A percentile compares a stretch with the other conserved stretches of the same genome.
Conservation (phyloP, 2,113 vertebrate genomes). For the Nymphicus hollandicus region DNA sequence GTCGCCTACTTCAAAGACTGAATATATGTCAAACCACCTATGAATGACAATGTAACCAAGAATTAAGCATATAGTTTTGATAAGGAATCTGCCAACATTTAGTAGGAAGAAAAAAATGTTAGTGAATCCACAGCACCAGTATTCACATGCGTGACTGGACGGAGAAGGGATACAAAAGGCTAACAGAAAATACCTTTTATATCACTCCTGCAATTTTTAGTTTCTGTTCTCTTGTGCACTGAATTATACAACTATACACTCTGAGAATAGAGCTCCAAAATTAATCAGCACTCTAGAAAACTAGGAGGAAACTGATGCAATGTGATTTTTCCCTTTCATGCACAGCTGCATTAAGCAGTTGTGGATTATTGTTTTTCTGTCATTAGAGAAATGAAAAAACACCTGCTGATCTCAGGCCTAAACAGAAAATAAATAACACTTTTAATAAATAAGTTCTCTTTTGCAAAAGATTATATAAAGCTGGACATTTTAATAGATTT, state of each 20-base stretch:
- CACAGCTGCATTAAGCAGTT: background rate
- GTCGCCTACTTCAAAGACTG: background rate
- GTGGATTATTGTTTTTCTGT: background rate
- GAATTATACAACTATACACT: background rate
- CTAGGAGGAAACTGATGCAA: background rate
- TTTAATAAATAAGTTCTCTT: background rate
- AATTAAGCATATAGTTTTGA: background rate
- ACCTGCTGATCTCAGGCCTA: background rate
- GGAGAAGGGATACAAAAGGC: background rate
- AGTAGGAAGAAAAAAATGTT: background rate
- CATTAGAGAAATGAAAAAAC: background rate
- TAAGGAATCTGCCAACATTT: background rate
- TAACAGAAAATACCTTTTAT: background rate
- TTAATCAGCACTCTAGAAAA: background rate
- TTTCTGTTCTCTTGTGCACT: background rate
- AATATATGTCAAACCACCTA: background rate
- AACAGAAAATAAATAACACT: background rate
- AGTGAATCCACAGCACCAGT: background rate
- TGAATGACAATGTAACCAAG: background rate
- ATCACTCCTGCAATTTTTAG: background rate
- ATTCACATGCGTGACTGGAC: background rate
- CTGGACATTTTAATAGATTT: background rate
- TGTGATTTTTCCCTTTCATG: background rate
- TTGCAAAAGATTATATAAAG: background rate
- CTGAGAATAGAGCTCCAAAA: background rate